phyloP scores from a whole-genome alignment of 1,140 invertebrate genomes.

The Sycophaga agraensis region DNA sequence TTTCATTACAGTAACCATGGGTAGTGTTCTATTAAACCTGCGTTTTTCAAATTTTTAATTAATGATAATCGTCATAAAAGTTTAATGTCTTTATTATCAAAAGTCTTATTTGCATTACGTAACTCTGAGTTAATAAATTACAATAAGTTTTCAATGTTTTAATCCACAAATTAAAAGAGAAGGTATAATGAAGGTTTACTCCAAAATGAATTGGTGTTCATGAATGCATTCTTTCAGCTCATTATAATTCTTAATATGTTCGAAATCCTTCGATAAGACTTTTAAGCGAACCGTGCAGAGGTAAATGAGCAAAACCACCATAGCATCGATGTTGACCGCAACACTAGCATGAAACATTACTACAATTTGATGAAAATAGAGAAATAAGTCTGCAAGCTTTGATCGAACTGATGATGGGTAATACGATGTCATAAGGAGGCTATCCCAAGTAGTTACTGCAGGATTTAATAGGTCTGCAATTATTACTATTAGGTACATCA shows the following conservation, averaged over 20 bases:
- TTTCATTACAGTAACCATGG: too few species aligned
- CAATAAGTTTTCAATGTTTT: background rate
- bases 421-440: background rate
- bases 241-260: background rate
- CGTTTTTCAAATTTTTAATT: too few species aligned
- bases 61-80: too few species aligned
- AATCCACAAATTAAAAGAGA: background rate
- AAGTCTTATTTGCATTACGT: too few species aligned
- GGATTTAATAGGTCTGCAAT: background rate
- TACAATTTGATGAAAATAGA: background rate
- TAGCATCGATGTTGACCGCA: background rate
- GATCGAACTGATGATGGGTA: slow-evolving; percentile 1
- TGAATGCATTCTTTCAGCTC: background rate
- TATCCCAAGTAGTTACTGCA: background rate
- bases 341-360: background rate
- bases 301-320: background rate
- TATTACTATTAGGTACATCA: background rate
- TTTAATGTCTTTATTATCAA: too few species aligned
- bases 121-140: too few species aligned
- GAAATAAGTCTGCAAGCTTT: background rate
- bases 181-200: background rate
- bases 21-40: too few species aligned
- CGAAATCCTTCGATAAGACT: background rate
- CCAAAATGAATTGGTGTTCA: background rate
- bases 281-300: background rate